These are phyloP conservation scores for Drosophila suboccidentalis DNA, from an alignment of 2,888 invertebrate genomes.

Conservation along the genomic window DNA sequence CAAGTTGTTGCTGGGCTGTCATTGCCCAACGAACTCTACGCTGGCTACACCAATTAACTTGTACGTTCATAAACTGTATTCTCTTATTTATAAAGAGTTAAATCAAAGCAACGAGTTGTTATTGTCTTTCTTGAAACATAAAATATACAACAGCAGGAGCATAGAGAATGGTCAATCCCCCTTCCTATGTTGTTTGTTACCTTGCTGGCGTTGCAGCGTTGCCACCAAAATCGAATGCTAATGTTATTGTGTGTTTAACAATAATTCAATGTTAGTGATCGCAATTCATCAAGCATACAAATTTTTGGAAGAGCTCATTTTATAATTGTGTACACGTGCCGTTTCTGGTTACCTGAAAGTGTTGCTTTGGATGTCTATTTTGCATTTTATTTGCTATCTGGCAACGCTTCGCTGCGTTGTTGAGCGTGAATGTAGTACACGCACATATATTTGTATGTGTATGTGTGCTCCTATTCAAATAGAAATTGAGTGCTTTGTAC, in stretches of 20 bases:
- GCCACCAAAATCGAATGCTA: conserved; percentile 35
- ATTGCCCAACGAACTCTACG: conserved; percentile 1
- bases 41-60: not conserved
- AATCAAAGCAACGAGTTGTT: conserved; percentile 12
- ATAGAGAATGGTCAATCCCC: conserved; percentile 24
- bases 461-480: conserved; percentile 69
- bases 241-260: conserved; percentile 7
- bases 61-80: not conserved
- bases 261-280: conserved; percentile 1
- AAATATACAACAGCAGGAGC: conserved; percentile 27
- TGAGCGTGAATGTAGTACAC: conserved; percentile 55
- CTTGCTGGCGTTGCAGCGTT: conserved; percentile 42
- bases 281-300: not conserved
- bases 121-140: conserved; percentile 19
- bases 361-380: conserved; percentile 22
- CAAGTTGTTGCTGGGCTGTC: conserved; percentile 4
- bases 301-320: not conserved
- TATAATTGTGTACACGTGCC: conserved; percentile 33
- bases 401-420: conserved; percentile 45
- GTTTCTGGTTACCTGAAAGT: conserved; percentile 22
- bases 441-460: conserved; percentile 41
- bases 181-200: conserved; percentile 35
- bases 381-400: conserved; percentile 38
- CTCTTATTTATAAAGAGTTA: conserved; percentile 7
- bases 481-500: conserved; percentile 73